A percentile compares a stretch with the other conserved stretches of the same genome.
phyloP scores from a whole-genome alignment of 2,888 invertebrate species.

The Epirrhoe alternata region DNA sequence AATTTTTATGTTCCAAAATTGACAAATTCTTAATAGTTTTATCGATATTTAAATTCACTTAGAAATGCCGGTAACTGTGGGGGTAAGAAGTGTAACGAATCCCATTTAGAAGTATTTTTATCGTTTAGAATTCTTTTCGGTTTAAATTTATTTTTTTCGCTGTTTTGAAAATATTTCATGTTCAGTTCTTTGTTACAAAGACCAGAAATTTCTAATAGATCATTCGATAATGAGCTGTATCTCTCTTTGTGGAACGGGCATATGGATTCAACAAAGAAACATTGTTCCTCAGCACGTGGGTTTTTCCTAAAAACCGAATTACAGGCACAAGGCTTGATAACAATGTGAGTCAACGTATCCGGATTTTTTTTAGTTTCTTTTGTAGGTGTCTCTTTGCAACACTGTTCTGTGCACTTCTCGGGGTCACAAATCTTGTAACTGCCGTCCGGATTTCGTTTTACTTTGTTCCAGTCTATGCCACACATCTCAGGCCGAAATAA shows the following conservation, averaged over 20 bases:
- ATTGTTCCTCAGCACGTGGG: conserved; percentile 40
- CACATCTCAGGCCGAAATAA: conserved; percentile 22
- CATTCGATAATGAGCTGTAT: conserved; percentile 49
- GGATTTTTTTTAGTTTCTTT: conserved; percentile 4
- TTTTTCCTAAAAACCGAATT: conserved; percentile 28
- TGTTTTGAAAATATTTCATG: conserved; percentile 9
- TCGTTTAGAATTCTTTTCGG: not conserved
- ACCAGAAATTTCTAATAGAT: conserved; percentile 51
- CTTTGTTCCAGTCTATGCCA: conserved; percentile 26
- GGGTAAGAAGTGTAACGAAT: conserved; percentile 61
- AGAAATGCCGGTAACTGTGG: conserved; percentile 69
- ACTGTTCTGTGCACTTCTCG: conserved; percentile 19
- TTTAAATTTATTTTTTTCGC: not conserved
- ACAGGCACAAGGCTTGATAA: conserved; percentile 50
- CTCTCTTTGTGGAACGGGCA: conserved; percentile 49
- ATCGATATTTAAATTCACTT: conserved; percentile 45
- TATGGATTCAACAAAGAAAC: conserved; percentile 47
- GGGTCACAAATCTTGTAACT: conserved; percentile 32
- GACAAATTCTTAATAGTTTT: conserved; percentile 1
- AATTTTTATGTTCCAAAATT: conserved; percentile 22
- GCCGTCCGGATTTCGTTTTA: conserved; percentile 29
- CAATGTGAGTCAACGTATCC: conserved; percentile 45
- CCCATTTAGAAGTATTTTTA: conserved; percentile 42
- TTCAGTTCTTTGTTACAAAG: conserved; percentile 37
- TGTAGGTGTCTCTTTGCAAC: conserved; percentile 6